These are phyloP conservation scores for Sebastes iracundus DNA, from an alignment of 2,797 vertebrate genomes.

Conservation along the genomic window DNA sequence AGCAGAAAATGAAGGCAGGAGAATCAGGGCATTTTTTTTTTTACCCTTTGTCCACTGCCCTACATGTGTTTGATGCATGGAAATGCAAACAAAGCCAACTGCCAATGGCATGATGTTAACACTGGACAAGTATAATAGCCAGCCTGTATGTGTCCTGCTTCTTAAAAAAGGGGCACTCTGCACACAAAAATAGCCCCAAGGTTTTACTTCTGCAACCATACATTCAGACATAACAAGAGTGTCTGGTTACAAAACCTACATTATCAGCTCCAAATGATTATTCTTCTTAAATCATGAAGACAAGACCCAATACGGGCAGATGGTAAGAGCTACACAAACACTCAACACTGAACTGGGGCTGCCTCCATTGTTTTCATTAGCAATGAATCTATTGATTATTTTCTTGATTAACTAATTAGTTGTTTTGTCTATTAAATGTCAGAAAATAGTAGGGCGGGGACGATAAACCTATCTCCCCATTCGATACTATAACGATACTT, in stretches of 20 bases:
- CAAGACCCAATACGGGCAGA: slow-evolving; percentile 55
- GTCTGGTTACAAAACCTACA: neutral
- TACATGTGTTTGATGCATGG: slow-evolving; percentile 56
- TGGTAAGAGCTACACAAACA: slow-evolving; percentile 39
- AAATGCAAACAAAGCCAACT: slow-evolving; percentile 58
- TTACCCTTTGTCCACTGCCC: slow-evolving; percentile 48
- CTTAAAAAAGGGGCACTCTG: slow-evolving; percentile 20
- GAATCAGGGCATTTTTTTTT: slow-evolving; percentile 37
- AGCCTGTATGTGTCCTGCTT: neutral
- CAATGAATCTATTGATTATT: neutral
- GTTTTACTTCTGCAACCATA: neutral
- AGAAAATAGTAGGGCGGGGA: too few relatives aligned
- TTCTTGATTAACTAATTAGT: neutral
- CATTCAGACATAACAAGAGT: neutral
- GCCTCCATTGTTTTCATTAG: neutral
- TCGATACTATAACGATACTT: too few relatives aligned
- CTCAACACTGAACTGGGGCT: neutral
- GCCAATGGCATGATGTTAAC: slow-evolving; percentile 54
- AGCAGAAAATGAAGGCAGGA: slow-evolving; percentile 13
- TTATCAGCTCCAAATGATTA: neutral
- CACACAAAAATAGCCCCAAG: slow-evolving; percentile 3
- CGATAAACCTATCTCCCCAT: too few relatives aligned
- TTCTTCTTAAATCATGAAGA: slow-evolving; percentile 6
- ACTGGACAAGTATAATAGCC: slow-evolving; percentile 39
- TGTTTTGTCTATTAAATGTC: neutral